Evolutionary conservation across 2,888 invertebrate species (phyloP).

Genomic region (Achlya flavicornis): DNA sequence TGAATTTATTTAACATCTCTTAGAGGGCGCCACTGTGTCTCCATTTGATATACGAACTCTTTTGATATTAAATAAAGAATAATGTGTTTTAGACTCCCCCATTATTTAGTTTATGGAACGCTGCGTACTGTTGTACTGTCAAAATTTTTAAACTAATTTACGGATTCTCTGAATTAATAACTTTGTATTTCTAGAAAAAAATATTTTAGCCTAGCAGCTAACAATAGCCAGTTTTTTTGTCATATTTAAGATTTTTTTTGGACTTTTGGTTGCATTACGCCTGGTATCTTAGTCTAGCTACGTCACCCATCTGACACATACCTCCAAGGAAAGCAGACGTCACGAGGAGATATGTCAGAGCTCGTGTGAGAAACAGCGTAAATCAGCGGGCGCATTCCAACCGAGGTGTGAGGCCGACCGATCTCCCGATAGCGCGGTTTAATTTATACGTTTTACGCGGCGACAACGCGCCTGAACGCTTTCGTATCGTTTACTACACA

Average conservation of each 20-base stretch:
- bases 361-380: conserved; percentile 70
- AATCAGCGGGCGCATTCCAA: conserved; percentile 73
- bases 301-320: conserved; percentile 21
- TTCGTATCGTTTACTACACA: conserved; percentile 54
- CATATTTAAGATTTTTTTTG: background rate
- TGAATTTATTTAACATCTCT: conserved; percentile 67
- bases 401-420: conserved; percentile 82
- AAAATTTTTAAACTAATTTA: background rate
- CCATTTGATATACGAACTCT: conserved; percentile 58
- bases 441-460: conserved; percentile 83
- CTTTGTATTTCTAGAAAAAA: too few relatives aligned
- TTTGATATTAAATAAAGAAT: conserved; percentile 19
- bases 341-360: conserved; percentile 49
- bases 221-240: background rate
- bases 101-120: conserved; percentile 14
- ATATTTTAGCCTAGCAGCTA: too few relatives aligned
- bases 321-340: conserved; percentile 67
- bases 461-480: conserved; percentile 73
- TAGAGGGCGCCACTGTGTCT: conserved; percentile 76
- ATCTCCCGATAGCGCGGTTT: conserved; percentile 76
- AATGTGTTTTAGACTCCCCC: conserved; percentile 16
- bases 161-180: background rate
- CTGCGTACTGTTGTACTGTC: too few relatives aligned
- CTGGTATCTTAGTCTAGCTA: conserved; percentile 37
- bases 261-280: conserved; percentile 11